Evolutionary conservation across 1,140 invertebrate species (phyloP), one percentile per base, ranked within the genome.

Genomic region (Mactra quadrangularis): DNA sequence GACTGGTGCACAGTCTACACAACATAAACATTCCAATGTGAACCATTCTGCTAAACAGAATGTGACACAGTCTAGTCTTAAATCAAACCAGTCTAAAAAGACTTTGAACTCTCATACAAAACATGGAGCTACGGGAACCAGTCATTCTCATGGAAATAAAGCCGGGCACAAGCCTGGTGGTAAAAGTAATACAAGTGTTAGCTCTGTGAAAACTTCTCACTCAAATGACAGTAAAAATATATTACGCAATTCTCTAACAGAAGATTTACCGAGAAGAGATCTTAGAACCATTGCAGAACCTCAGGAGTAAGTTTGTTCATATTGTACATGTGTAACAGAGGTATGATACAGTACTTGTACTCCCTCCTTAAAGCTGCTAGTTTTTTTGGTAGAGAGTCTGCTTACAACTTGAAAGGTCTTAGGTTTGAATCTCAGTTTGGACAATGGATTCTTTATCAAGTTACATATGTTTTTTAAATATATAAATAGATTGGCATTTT

Each of bases 261-360:
- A 88, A 50, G 87, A 87, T 82, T 59, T 86, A n/a, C 87, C 87
- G 9, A 68, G 87, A 55, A 53, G 68, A 38, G 75, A 82, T 47
- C 75, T 64, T 15, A 57, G 84, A 13, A 68, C 77, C 19, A 57
- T 71, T 17, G 86, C 87, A 15, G 47, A 79, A 50, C 84, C 86
- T 50, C 86, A 87, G 47, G 84, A 85, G 86, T 87, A 84, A 85
- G 86, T 82, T 27, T 38, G 15, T 41, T 41, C 6, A 15, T 41
- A 15, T 15, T 41, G 38, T 41, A n/a, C n/a, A n/a, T n/a, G n/a
- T n/a, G n/a, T n/a, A n/a, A n/a, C n/a, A n/a, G n/a, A n/a, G n/a
- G n/a, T n/a, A n/a, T n/a, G n/a, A n/a, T n/a, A n/a, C n/a, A n/a
- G n/a, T n/a, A n/a, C n/a, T n/a, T n/a, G n/a, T n/a, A n/a, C n/a